Evolutionary conservation across 2,797 vertebrate genomes (phyloP), one percentile per base, ranked within the genome.

Genomic region (Hephaestus fuliginosus): DNA sequence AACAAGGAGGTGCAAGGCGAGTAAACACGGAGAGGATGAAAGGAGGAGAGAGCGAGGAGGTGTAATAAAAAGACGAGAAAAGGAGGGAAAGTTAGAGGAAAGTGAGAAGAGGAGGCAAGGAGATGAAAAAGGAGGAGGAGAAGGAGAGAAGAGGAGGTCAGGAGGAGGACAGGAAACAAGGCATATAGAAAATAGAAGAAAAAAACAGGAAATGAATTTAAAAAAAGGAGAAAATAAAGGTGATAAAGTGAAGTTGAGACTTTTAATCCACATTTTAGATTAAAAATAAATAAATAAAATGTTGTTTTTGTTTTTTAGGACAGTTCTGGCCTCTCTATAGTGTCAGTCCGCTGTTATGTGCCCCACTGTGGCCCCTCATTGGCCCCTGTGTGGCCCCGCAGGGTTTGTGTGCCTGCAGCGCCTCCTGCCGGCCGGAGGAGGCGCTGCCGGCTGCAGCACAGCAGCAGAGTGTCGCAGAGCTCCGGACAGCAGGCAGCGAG

Each of bases 351-450:
- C 17, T 36, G 36, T 62, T 33, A 4, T 48, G 65, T 74, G 78
- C 39, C 48, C 15, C 74, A 1, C 36, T 8, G 36, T 39, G 36
- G 36, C 36, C 36, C 36, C 48, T 49, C 51, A 1, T 74, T 74
- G 79, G 44, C 49, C 43, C 15, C 74, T 9, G 8, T 9, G 36
- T 39, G 57, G 18, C 36, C 7, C 36, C 20, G 18, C n/a, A 7
- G 17, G 52, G 80, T 94, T 91, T 65, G 78, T 88, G 85, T 91
- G 91, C 81, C 68, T 90, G 90, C 92, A 95, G 92, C 90, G 82
- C 86, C 82, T 74, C 86, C 91, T 88, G 87, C 75, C 84, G 95
- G 79, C 17, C 43, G 6, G 11, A 71, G 6, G 15, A 10, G 14
- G 80, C 51, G 10, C 61, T 2, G 81, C 83, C 55, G 0, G 56